Percentiles rank a stretch among this genome's conserved stretches.
Evolutionary conservation across 2,797 vertebrate genomes (phyloP).

Genomic region (Sebastiscus tertius): DNA sequence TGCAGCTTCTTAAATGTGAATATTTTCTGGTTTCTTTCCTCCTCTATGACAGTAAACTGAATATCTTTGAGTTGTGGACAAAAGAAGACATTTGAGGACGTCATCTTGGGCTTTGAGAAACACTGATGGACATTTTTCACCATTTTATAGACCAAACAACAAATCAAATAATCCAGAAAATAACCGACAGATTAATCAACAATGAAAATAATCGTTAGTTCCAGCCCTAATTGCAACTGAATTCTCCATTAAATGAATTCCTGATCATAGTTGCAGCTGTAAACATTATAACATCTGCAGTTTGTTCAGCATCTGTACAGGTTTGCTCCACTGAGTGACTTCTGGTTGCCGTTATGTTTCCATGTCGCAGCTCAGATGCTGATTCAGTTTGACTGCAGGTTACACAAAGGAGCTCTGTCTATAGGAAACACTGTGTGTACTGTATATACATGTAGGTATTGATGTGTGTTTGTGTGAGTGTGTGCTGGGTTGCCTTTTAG

Average conservation of each 20-base stretch:
- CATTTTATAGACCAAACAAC: too few relatives aligned
- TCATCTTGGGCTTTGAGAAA: too few relatives aligned
- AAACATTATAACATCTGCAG: not conserved
- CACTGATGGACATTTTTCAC: too few relatives aligned
- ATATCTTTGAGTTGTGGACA: too few relatives aligned
- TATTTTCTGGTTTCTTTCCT: too few relatives aligned
- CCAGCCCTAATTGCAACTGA: too few relatives aligned
- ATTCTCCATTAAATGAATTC: not conserved
- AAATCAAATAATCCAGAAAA: too few relatives aligned
- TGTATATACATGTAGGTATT: conserved; percentile 35
- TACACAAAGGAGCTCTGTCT: conserved; percentile 63
- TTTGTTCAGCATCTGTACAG: not conserved
- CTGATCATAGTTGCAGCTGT: not conserved
- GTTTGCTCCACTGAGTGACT: not conserved
- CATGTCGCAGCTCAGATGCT: conserved; percentile 4
- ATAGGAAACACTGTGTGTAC: conserved; percentile 38
- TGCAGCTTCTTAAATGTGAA: too few relatives aligned
- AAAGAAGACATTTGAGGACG: too few relatives aligned
- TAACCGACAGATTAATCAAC: too few relatives aligned
- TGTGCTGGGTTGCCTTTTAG: not conserved
- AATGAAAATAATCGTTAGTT: too few relatives aligned
- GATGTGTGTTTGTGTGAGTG: conserved; percentile 6
- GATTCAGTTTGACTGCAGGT: conserved; percentile 42
- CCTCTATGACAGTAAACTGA: too few relatives aligned
- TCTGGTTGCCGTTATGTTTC: conserved; percentile 3